These are phyloP conservation scores for Diaprepes abbreviatus DNA, from an alignment of 2,888 invertebrate genomes.

Conservation along the genomic window DNA sequence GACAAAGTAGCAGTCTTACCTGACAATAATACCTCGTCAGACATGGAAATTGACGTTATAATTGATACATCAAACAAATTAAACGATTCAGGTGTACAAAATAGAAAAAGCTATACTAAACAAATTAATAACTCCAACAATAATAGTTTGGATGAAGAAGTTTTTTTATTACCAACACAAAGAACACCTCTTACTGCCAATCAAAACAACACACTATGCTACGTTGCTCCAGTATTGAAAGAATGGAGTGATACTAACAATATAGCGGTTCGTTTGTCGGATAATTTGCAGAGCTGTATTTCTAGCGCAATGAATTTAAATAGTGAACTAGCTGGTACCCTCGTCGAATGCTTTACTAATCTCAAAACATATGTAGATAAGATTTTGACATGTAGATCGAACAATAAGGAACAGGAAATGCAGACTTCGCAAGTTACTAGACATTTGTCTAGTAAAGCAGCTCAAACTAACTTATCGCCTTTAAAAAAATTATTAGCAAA, in stretches of 20 bases:
- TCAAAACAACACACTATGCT: neutral
- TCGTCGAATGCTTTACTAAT: constrained; percentile 35
- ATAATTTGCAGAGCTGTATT: constrained; percentile 24
- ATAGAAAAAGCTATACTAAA: neutral
- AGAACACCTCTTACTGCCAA: neutral
- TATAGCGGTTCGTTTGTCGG: neutral
- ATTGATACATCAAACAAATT: neutral
- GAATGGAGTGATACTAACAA: neutral
- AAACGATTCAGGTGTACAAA: neutral
- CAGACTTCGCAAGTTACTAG: neutral
- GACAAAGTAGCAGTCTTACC: constrained; percentile 1
- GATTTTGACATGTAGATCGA: constrained; percentile 10
- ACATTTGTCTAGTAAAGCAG: neutral
- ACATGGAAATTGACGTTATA: constrained; percentile 12
- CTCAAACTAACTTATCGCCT: constrained; percentile 6
- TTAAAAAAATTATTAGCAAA: constrained; percentile 14
- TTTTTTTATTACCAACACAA: constrained; percentile 30
- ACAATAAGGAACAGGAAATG: constrained; percentile 14
- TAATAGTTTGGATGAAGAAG: constrained; percentile 15
- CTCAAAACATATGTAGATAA: constrained; percentile 32
- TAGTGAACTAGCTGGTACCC: neutral
- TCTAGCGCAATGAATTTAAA: constrained; percentile 7
- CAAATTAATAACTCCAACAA: neutral
- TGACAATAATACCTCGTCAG: constrained; percentile 16
- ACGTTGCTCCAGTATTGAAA: constrained; percentile 4